phyloP scores from a whole-genome alignment of 2,113 vertebrate genomes.

The Melanostigma gelatinosum region DNA sequence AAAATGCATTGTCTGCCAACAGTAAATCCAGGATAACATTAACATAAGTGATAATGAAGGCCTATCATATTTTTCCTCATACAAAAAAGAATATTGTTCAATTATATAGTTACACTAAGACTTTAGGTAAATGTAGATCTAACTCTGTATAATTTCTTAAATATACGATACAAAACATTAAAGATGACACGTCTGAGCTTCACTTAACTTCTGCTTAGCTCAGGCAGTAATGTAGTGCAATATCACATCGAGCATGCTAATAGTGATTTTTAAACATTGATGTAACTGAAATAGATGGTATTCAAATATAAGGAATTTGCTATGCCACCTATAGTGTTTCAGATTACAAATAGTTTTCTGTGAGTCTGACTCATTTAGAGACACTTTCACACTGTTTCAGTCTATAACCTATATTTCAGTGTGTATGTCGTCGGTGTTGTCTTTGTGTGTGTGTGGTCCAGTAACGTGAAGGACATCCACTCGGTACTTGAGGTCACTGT shows the following conservation, averaged over 20 bases:
- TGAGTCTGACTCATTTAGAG: constrained; percentile 26
- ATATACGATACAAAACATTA: background rate
- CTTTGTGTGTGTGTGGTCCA: constrained; percentile 77
- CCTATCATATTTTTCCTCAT: background rate
- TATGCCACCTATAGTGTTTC: background rate
- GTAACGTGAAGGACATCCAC: constrained; percentile 99
- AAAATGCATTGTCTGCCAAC: background rate
- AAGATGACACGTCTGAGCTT: constrained; percentile 61
- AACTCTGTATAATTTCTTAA: background rate
- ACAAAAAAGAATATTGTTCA: background rate
- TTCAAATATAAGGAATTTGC: constrained; percentile 1
- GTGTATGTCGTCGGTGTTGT: constrained; percentile 24
- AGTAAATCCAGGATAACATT: background rate
- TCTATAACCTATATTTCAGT: constrained; percentile 11
- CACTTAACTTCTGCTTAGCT: constrained; percentile 48
- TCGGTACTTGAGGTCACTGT: constrained; percentile 97
- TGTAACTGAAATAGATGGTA: constrained; percentile 3
- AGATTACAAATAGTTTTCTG: constrained; percentile 21
- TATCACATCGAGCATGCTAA: background rate
- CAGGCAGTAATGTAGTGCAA: constrained; percentile 12
- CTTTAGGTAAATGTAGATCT: background rate
- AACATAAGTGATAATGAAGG: background rate
- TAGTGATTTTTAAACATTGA: constrained; percentile 31
- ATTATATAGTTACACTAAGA: background rate
- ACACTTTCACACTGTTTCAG: background rate